These are phyloP conservation scores for Osmoderma eremita DNA, from an alignment of 2,888 invertebrate species.

Conservation along the genomic window DNA sequence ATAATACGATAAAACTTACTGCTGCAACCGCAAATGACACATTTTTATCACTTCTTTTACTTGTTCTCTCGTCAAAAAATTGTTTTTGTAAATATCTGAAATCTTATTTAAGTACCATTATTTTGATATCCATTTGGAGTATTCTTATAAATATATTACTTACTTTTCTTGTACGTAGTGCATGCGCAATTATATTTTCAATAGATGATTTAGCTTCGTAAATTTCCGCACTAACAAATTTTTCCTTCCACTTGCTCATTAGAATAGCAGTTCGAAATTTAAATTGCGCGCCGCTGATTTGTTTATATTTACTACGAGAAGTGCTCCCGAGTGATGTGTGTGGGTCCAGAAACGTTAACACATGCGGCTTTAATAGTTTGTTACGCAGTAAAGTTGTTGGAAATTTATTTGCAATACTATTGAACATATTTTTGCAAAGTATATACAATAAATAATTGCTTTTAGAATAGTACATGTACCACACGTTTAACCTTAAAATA, in stretches of 20 bases:
- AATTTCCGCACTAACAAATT: constrained; percentile 64
- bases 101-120: constrained; percentile 58
- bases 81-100: constrained; percentile 54
- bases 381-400: no score
- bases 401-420: no score
- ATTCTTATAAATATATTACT: constrained; percentile 17
- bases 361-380: no score
- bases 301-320: background rate
- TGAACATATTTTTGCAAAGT: no score
- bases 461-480: no score
- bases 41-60: constrained; percentile 60
- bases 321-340: background rate
- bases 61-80: constrained; percentile 54
- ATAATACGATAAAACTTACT: constrained; percentile 45
- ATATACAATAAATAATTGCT: no score
- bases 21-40: constrained; percentile 61
- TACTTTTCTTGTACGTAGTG: constrained; percentile 67
- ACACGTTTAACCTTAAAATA: background rate
- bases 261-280: constrained; percentile 35
- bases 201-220: constrained; percentile 68
- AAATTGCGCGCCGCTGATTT: constrained; percentile 11
- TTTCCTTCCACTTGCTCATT: constrained; percentile 62
- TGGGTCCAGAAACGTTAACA: background rate
- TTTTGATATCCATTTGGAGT: constrained; percentile 60
- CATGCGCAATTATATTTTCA: constrained; percentile 69